phyloP scores from a whole-genome alignment of 2,888 invertebrate species.

The Heliconius erato region DNA sequence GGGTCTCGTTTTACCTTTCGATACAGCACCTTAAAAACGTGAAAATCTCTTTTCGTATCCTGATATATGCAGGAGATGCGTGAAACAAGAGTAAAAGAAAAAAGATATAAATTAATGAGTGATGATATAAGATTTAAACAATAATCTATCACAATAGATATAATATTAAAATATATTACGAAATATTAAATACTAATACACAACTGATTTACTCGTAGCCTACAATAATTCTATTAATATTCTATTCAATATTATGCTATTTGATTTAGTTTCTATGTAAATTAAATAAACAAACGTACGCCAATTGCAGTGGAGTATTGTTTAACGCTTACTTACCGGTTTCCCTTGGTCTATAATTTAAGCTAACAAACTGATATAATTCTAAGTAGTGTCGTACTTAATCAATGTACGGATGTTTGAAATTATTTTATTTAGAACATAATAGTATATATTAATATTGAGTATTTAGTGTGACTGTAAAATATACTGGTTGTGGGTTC shows the following conservation, averaged over 20 bases:
- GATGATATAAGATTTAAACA: too few relatives aligned
- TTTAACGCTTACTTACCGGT: conserved; percentile 49
- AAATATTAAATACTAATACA: background rate
- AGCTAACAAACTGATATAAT: background rate
- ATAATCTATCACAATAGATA: too few relatives aligned
- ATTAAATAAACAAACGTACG: conserved; percentile 52
- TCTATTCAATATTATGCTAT: conserved; percentile 38
- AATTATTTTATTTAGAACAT: background rate
- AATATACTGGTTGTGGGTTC: too few relatives aligned
- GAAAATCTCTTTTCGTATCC: too few relatives aligned
- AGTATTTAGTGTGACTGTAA: too few relatives aligned
- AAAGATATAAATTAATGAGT: too few relatives aligned
- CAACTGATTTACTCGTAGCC: conserved; percentile 14
- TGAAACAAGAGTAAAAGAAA: too few relatives aligned
- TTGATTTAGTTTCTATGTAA: conserved; percentile 46
- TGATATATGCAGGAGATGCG: too few relatives aligned
- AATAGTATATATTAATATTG: background rate
- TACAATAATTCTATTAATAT: conserved; percentile 38
- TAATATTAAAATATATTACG: background rate
- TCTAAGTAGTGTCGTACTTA: background rate
- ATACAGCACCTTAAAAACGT: too few relatives aligned
- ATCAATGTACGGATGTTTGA: background rate
- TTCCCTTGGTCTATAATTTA: conserved; percentile 15
- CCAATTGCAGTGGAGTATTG: conserved; percentile 53
- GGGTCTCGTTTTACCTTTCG: too few relatives aligned